Base-by-base conservation (phyloP, 2,888 invertebrate genomes). In the Sussaba pulchella region DNA sequence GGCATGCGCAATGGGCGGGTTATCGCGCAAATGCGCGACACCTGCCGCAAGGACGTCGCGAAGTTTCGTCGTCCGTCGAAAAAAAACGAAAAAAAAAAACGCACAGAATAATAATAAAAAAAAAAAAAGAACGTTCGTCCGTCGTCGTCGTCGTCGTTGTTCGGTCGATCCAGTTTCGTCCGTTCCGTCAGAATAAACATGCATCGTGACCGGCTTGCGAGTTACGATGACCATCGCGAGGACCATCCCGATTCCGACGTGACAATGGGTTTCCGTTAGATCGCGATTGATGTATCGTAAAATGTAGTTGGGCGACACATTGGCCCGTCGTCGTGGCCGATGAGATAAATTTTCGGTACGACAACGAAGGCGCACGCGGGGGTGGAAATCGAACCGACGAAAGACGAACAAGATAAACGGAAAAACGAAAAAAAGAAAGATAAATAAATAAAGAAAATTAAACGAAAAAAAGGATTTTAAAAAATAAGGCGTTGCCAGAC, bases 181-280 rank as follows among this genome's bases (percentile, higher is more conserved):
- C 83, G 87, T 86, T 88, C 85, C 87, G 83, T 85, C 81, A 82
- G 83, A 82, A 83, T 73, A 86, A 89, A 87, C 85, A 89, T 89
- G 88, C 85, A 77, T 78, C 84, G 84, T 73, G 82, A 83, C 84
- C 82, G 83, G 82, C n/a, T n/a, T n/a, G 85, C 78, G 71, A 81
- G 81, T 80, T 82, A 64, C 82, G 83, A 57, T 78, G 85, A 77
- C 82, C 77, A 79, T 80, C 82, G 82, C 78, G 41, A 47, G 19
- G 39, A 66, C 69, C 26, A 73, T n/a, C 43, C 50, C 54, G 43
- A 64, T 54, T 19, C 21, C 43, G 43, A 70, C 2, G 2, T 6
- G 19, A 21, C 9, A 57, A 41, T 61, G 45, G 41, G 47, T 31
- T 45, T 63, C 54, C 52, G 67, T 63, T 59, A 45, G 57, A 45